Conservation (phyloP, 2,113 vertebrate species). For the Ploceus nigricollis region DNA sequence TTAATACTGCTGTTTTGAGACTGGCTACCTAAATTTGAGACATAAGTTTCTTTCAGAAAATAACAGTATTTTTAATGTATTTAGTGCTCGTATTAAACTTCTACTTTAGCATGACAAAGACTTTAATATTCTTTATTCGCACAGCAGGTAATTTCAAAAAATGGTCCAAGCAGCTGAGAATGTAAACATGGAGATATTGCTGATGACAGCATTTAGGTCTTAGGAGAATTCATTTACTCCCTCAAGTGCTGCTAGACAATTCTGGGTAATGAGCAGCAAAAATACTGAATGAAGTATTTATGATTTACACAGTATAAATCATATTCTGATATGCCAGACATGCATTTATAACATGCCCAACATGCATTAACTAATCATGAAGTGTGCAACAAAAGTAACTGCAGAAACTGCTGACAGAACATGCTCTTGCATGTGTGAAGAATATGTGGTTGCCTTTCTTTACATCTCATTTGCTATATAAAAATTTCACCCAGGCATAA, state of each 20-base stretch:
- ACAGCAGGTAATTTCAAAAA: background rate
- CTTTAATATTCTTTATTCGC: background rate
- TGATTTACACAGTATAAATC: slow-evolving; percentile 55
- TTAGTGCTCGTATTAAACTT: background rate
- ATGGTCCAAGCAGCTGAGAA: background rate
- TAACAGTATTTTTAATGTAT: background rate
- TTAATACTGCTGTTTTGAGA: background rate
- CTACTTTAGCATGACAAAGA: background rate
- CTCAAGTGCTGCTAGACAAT: slow-evolving; percentile 43
- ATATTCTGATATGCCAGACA: slow-evolving; percentile 25
- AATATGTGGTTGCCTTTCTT: background rate
- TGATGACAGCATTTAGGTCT: slow-evolving; percentile 29
- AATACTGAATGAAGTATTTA: slow-evolving; percentile 67
- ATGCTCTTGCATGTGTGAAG: background rate
- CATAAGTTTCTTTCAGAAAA: background rate
- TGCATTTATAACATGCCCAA: background rate
- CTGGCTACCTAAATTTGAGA: background rate
- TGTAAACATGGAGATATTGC: background rate
- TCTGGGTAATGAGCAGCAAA: slow-evolving; percentile 51
- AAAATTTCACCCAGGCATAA: background rate
- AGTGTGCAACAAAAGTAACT: background rate
- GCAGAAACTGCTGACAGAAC: background rate
- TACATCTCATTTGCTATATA: background rate
- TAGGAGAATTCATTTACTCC: slow-evolving; percentile 45
- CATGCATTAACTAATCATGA: background rate